phyloP scores from a whole-genome alignment of 2,888 invertebrate genomes.

The Anodontia alba region DNA sequence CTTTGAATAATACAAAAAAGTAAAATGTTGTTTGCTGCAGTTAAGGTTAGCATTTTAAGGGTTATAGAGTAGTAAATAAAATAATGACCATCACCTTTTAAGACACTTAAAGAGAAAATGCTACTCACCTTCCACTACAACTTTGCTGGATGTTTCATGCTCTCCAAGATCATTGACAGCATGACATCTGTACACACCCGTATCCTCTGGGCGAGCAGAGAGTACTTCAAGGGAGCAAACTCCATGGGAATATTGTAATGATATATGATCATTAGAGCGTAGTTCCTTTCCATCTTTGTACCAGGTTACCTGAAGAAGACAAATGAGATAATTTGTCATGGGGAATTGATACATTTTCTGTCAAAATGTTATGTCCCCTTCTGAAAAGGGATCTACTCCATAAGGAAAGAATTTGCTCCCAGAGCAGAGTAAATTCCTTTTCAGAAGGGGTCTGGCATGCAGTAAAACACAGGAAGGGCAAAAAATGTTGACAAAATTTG shows the following conservation, averaged over 20 bases:
- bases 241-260: conserved; percentile 96
- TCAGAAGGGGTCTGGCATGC: too few species aligned
- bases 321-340: too few species aligned
- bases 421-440: too few species aligned
- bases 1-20: too few species aligned
- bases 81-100: too few species aligned
- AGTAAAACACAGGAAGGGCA: not conserved
- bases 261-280: conserved; percentile 91
- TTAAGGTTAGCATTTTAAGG: too few species aligned
- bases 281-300: conserved; percentile 96
- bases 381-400: too few species aligned
- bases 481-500: not conserved
- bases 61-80: too few species aligned
- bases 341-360: not conserved
- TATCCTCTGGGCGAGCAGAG: conserved; percentile 96
- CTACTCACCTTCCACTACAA: conserved; percentile 80
- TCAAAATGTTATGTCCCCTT: not conserved
- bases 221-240: conserved; percentile 98
- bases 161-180: conserved; percentile 97
- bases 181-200: conserved; percentile 97
- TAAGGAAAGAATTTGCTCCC: too few species aligned
- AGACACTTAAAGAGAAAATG: too few species aligned
- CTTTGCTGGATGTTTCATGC: conserved; percentile 96
- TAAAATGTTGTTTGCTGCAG: too few species aligned
- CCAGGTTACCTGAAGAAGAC: conserved; percentile 86